Evolutionary conservation across 1,140 invertebrate genomes (phyloP).

Genomic region (Brachionus rubens): DNA sequence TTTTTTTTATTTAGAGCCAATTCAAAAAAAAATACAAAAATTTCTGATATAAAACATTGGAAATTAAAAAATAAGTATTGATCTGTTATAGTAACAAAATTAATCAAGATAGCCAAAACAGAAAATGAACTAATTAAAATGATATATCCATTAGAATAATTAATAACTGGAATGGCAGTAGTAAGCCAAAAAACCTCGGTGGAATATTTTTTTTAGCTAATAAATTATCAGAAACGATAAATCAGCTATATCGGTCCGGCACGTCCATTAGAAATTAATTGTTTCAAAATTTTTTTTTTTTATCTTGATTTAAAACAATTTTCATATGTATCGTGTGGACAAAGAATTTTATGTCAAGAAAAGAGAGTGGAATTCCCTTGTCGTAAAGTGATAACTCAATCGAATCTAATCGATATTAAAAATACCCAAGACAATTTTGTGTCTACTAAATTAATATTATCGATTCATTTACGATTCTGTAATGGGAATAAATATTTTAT

Average conservation of each 20-base stretch:
- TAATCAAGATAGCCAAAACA: not conserved
- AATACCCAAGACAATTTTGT: not conserved
- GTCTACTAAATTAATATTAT: slow-evolving; percentile 21
- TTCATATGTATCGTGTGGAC: not conserved
- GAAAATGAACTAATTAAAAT: too few species aligned
- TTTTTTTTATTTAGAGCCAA: not conserved
- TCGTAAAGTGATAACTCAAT: slow-evolving; percentile 28
- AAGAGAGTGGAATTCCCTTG: not conserved
- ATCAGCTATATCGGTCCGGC: too few species aligned
- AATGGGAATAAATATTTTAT: not conserved
- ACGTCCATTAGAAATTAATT: too few species aligned
- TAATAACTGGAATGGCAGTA: too few species aligned
- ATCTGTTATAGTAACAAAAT: not conserved
- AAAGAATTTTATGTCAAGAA: too few species aligned
- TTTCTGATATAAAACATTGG: slow-evolving; percentile 16
- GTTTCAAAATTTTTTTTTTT: too few species aligned
- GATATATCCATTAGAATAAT: too few species aligned
- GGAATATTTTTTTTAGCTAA: too few species aligned
- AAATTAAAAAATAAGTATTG: not conserved
- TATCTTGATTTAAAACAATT: not conserved
- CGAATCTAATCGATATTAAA: slow-evolving; percentile 29
- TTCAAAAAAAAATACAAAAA: slow-evolving; percentile 7
- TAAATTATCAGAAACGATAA: too few species aligned
- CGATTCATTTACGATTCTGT: not conserved
- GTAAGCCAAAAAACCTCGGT: too few species aligned